A percentile compares a stretch with the other conserved stretches of the same genome.
These are phyloP conservation scores for Tachysurus fulvidraco DNA, from an alignment of 2,113 vertebrate genomes.

Conservation along the genomic window DNA sequence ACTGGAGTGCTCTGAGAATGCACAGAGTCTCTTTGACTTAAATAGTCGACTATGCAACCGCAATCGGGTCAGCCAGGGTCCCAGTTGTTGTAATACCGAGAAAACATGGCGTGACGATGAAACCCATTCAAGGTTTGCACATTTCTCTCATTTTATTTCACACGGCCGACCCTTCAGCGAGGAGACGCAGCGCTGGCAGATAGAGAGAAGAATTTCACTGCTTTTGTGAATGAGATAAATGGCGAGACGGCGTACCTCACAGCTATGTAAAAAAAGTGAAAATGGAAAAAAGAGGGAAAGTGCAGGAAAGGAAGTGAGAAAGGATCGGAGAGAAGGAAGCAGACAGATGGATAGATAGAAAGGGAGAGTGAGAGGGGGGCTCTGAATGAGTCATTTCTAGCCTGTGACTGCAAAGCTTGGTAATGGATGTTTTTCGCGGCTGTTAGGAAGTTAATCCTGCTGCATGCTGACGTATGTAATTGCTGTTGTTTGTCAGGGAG, in stretches of 20 bases:
- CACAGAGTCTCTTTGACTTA: background rate
- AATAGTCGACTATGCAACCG: conserved; percentile 4
- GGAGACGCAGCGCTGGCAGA: background rate
- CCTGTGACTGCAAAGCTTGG: conserved; percentile 9
- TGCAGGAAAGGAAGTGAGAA: background rate
- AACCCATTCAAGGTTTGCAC: conserved; percentile 9
- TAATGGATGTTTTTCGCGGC: conserved; percentile 38
- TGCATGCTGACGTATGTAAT: conserved; percentile 41
- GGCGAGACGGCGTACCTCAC: conserved; percentile 5
- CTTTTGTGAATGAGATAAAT: conserved; percentile 40
- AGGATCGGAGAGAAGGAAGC: background rate
- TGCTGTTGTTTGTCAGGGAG: conserved; percentile 37
- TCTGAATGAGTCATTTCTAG: conserved; percentile 23
- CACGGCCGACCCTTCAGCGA: background rate
- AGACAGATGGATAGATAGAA: conserved; percentile 14
- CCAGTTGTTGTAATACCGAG: background rate
- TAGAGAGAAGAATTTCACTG: conserved; percentile 24
- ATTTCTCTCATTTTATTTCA: conserved; percentile 27
- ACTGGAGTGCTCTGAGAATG: background rate
- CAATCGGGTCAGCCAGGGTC: background rate
- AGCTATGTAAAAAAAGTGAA: conserved; percentile 30
- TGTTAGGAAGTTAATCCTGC: conserved; percentile 39
- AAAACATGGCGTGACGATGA: conserved; percentile 6
- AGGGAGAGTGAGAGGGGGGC: background rate
- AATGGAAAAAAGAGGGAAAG: conserved; percentile 15